A percentile compares a stretch with the other conserved stretches of the same genome.
These are phyloP conservation scores for Chaunax sp. DNA, from an alignment of 2,797 vertebrate genomes.

Conservation along the genomic window DNA sequence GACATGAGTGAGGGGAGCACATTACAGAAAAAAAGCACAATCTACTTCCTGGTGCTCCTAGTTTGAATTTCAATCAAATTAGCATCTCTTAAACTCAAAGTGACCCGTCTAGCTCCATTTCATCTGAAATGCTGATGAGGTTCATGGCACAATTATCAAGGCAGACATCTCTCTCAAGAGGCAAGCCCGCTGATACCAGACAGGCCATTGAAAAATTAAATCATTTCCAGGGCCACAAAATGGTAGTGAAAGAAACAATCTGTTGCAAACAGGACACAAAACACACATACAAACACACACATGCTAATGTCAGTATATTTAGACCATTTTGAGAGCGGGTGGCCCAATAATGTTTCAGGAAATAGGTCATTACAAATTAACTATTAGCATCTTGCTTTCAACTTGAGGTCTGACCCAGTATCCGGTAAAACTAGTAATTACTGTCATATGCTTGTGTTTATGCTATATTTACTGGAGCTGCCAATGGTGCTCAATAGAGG, in stretches of 20 bases:
- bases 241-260: slow-evolving; percentile 72
- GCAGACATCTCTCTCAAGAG: slow-evolving; percentile 80
- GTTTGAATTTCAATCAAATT: slow-evolving; percentile 86
- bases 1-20: slow-evolving; percentile 73
- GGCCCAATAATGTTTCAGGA: slow-evolving; percentile 71
- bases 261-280: slow-evolving; percentile 43
- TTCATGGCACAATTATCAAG: slow-evolving; percentile 84
- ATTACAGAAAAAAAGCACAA: slow-evolving; percentile 75
- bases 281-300: slow-evolving; percentile 13
- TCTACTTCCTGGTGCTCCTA: slow-evolving; percentile 81
- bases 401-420: slow-evolving; percentile 67
- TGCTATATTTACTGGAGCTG: slow-evolving; percentile 61
- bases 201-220: slow-evolving; percentile 80
- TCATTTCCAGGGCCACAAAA: slow-evolving; percentile 74
- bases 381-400: slow-evolving; percentile 70
- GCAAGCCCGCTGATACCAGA: slow-evolving; percentile 78
- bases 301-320: slow-evolving; percentile 53
- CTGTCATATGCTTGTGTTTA: slow-evolving; percentile 77
- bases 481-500: slow-evolving; percentile 29
- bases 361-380: slow-evolving; percentile 75
- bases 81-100: slow-evolving; percentile 83
- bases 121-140: slow-evolving; percentile 84
- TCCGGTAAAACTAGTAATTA: slow-evolving; percentile 70
- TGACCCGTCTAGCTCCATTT: slow-evolving; percentile 84
- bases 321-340: slow-evolving; percentile 55